phyloP scores from a whole-genome alignment of 2,888 invertebrate species.

The Gibbula magus region DNA sequence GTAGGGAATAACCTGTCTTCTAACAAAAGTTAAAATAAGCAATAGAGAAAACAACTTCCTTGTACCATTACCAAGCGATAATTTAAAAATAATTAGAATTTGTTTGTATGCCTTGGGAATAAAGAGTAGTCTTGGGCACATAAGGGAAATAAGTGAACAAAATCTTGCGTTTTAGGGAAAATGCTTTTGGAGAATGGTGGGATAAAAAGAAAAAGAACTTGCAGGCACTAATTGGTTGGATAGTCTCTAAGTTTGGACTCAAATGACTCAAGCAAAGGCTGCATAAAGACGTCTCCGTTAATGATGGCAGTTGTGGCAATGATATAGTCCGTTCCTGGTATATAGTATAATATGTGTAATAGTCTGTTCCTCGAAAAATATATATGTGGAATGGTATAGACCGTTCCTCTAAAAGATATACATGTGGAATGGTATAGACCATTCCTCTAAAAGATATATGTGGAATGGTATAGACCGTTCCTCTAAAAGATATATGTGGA shows the following conservation, averaged over 20 bases:
- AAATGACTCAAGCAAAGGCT: slow-evolving; percentile 54
- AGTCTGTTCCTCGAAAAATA: too few relatives aligned
- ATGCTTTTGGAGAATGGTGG: background rate
- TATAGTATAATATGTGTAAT: too few relatives aligned
- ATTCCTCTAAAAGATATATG: slow-evolving; percentile 79
- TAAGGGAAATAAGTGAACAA: too few relatives aligned
- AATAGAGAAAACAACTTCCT: too few relatives aligned
- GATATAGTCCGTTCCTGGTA: slow-evolving; percentile 81
- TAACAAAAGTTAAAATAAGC: too few relatives aligned
- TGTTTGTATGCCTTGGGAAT: too few relatives aligned
- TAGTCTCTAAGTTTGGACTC: slow-evolving; percentile 41
- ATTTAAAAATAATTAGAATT: too few relatives aligned
- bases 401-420: slow-evolving; percentile 81
- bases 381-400: slow-evolving; percentile 82
- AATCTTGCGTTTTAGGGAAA: too few relatives aligned
- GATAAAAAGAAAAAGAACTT: background rate
- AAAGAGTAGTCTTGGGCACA: too few relatives aligned
- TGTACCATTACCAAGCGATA: too few relatives aligned
- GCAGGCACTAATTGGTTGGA: background rate
- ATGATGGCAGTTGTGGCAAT: slow-evolving; percentile 91
- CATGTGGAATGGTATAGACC: slow-evolving; percentile 82
- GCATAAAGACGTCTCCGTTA: slow-evolving; percentile 89
- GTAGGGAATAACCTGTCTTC: too few relatives aligned
- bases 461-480: slow-evolving; percentile 83
- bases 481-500: slow-evolving; percentile 79